Percentiles rank a stretch among this genome's conserved stretches.
phyloP scores from a whole-genome alignment of 2,888 invertebrate genomes.

The Phengaris alcon region DNA sequence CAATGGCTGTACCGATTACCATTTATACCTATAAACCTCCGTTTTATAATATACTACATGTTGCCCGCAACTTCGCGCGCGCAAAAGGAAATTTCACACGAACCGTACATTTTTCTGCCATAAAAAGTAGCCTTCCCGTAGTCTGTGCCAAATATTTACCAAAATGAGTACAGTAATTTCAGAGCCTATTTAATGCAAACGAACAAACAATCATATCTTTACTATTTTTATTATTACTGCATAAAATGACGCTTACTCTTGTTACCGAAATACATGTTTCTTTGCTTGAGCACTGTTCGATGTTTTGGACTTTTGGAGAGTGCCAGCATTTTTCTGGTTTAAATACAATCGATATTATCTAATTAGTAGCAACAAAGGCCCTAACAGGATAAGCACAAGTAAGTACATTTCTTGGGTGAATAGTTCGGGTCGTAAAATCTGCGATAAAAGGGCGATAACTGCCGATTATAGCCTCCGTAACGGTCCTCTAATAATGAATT shows the following conservation, averaged over 20 bases:
- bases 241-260: too few relatives aligned
- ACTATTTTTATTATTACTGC: too few relatives aligned
- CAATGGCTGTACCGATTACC: not conserved
- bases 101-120: too few relatives aligned
- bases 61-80: too few relatives aligned
- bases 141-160: too few relatives aligned
- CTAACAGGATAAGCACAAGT: constrained; percentile 61
- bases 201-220: too few relatives aligned
- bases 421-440: constrained; percentile 76
- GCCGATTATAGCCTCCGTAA: constrained; percentile 73
- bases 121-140: too few relatives aligned
- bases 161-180: too few relatives aligned
- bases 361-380: constrained; percentile 65
- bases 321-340: not conserved
- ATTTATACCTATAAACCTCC: not conserved
- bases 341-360: constrained; percentile 37
- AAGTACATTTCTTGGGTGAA: constrained; percentile 71
- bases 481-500: constrained; percentile 78
- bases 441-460: constrained; percentile 80
- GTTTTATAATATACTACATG: not conserved
- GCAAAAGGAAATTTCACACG: too few relatives aligned
- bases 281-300: too few relatives aligned
- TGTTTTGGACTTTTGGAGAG: not conserved
- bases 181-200: too few relatives aligned
- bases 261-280: too few relatives aligned